Base-by-base conservation (phyloP, 2,113 vertebrate genomes). In the Rafetus swinhoei region DNA sequence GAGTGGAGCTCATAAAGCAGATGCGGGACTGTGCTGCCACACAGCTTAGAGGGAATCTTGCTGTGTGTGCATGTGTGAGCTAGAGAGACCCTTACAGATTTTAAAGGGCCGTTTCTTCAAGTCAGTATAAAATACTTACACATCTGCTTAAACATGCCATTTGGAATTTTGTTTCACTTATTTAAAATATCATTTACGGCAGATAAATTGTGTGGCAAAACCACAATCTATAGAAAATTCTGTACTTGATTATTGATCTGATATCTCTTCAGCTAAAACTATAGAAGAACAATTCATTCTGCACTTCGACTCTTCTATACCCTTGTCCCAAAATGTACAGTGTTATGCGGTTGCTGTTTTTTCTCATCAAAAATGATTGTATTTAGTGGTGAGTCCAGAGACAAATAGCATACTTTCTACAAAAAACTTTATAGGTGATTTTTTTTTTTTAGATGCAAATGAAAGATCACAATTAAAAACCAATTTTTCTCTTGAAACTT, bases 291-390 rank as follows among this genome's bases (percentile, higher is more conserved):
- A 59, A 29, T 81, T n/a, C 35, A 57, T 45, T 59, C 27, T 62
- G 1, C 13, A 62, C 0, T 0, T 16, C 4, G 18, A 10, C 27
- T 12, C 1, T 4, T 12, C 62, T 60, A 76, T 55, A 60, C 76
- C 24, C 27, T 35, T 12, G 39, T 7, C 39, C 62, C 35, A 80
- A 15, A 1, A 2, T 88, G 18, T 25, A 45, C 24, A 50, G 11
- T 77, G 13, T 45, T 77, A 50, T 82, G 82, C 5, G 1, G 1
- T 88, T 27, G 87, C 86, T 86, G 52, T 55, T 25, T 74, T 82
- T 90, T 9, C 12, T 52, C 76, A 52, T 29, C 57, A 69, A 57
- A 89, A 84, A 6, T 27, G 22, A 27, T 35, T 72, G 18, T 72
- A 72, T 72, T 72, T 72, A 50, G 74, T 50, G 45, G 22, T 45